These are phyloP conservation scores for Carlito syrichta DNA, from an alignment of 2,113 vertebrate species.

Conservation along the genomic window DNA sequence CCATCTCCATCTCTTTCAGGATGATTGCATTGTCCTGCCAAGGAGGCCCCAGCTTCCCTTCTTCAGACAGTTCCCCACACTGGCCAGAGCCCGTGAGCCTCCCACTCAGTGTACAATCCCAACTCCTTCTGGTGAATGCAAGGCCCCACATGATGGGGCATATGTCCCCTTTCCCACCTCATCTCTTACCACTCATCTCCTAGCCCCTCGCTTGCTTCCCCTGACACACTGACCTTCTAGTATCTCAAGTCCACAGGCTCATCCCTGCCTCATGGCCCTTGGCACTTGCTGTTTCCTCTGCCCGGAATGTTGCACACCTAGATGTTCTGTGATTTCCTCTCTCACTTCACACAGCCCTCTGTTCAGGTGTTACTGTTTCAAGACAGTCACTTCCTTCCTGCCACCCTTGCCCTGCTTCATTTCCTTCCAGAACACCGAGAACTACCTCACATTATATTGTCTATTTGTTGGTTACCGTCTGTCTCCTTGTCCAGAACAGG, in stretches of 20 bases:
- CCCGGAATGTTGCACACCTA: neutral
- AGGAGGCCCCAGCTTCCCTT: neutral
- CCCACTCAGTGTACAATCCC: neutral
- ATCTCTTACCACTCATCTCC: too few species aligned
- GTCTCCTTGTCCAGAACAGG: neutral
- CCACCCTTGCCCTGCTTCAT: neutral
- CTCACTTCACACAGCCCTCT: neutral
- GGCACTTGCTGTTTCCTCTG: neutral
- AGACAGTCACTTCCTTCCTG: neutral
- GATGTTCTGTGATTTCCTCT: neutral
- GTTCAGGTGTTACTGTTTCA: neutral
- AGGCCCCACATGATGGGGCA: fast-evolving
- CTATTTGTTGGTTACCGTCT: fast-evolving
- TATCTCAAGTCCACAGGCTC: neutral
- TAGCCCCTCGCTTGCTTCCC: neutral
- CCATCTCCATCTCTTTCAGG: neutral
- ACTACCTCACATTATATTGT: neutral
- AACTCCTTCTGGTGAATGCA: neutral
- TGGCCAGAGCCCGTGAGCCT: fast-evolving
- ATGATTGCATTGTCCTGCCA: neutral
- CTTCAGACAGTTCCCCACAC: neutral
- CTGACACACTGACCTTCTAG: neutral
- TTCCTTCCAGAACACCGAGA: neutral
- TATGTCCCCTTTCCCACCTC: neutral
- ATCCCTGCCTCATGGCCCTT: neutral